phyloP scores from a whole-genome alignment of 2,113 vertebrate species.

The Calidris pugnax region DNA sequence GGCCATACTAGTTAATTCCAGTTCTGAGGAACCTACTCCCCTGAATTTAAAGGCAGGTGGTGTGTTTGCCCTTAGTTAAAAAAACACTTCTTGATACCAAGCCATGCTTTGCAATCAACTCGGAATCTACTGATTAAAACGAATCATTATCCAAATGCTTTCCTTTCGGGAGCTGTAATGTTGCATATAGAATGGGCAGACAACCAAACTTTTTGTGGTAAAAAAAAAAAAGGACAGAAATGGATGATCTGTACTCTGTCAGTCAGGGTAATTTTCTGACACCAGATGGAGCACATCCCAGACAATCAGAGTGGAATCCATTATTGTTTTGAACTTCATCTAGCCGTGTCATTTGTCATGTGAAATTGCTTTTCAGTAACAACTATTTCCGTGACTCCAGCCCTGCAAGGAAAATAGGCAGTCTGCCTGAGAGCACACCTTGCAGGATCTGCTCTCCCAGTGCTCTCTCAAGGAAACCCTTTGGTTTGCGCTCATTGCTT shows the following conservation, averaged over 20 bases:
- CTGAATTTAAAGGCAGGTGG: neutral
- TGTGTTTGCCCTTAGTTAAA: neutral
- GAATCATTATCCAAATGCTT: neutral
- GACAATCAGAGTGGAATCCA: neutral
- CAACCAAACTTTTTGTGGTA: neutral
- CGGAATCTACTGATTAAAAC: neutral
- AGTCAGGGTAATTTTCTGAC: neutral
- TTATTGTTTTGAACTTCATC: neutral
- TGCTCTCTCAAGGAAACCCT: neutral
- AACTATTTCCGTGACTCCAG: neutral
- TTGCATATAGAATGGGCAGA: neutral
- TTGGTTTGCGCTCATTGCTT: neutral
- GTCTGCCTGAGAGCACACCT: neutral
- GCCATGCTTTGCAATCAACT: neutral
- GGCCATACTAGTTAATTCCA: neutral
- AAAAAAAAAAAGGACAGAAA: neutral
- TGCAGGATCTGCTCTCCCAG: neutral
- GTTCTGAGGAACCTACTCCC: neutral
- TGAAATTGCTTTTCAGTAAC: neutral
- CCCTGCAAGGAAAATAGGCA: neutral
- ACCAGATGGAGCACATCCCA: neutral
- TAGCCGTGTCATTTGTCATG: neutral
- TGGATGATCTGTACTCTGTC: fast-evolving
- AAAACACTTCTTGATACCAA: neutral
- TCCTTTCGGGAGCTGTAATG: neutral